phyloP scores from a whole-genome alignment of 2,888 invertebrate genomes.

The Apamea anceps region DNA sequence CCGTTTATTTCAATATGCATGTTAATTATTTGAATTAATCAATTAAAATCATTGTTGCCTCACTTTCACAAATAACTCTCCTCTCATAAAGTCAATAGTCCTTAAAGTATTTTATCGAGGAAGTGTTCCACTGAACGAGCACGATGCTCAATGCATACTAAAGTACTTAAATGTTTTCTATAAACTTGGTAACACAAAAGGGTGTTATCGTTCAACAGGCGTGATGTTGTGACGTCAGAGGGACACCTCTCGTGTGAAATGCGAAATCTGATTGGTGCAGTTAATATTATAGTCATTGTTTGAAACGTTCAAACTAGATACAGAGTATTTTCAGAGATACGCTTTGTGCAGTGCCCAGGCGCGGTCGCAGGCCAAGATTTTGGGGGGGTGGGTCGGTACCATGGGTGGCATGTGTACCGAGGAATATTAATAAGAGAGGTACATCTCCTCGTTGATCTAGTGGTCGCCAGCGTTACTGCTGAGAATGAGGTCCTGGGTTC shows the following conservation, averaged over 20 bases:
- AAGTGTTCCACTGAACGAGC: background rate
- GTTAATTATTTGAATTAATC: background rate
- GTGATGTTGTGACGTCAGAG: background rate
- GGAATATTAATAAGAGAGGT: too few species aligned
- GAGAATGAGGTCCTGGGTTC: too few species aligned
- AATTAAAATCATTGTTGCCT: background rate
- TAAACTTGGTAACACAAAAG: background rate
- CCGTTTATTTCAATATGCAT: too few species aligned
- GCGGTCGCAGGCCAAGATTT: too few species aligned
- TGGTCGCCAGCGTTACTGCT: too few species aligned
- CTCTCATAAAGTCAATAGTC: background rate
- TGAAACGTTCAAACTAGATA: background rate
- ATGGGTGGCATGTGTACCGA: too few species aligned
- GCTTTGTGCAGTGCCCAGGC: too few species aligned
- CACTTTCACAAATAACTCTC: background rate
- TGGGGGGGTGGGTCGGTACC: too few species aligned
- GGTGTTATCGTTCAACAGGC: slow-evolving; percentile 22
- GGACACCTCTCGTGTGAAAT: slow-evolving; percentile 8
- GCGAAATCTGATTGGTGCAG: background rate
- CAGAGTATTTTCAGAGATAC: too few species aligned
- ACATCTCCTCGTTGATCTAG: too few species aligned
- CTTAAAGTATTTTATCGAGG: background rate
- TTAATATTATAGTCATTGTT: background rate
- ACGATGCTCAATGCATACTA: background rate
- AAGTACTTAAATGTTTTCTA: background rate